Evolutionary conservation across 2,797 vertebrate genomes (phyloP).

Genomic region (Discoglossus pictus): DNA sequence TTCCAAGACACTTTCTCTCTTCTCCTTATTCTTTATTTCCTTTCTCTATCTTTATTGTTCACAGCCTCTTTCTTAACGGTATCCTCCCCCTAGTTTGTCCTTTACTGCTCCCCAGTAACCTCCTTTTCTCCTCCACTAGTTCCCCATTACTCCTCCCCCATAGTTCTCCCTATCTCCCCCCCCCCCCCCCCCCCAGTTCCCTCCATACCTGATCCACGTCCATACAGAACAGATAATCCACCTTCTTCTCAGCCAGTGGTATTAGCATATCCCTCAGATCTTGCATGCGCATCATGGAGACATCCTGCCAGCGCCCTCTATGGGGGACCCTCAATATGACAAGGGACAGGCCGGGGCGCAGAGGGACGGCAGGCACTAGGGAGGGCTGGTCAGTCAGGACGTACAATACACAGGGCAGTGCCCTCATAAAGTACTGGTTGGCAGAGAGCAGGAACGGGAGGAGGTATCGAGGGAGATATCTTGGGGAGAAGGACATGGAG

Average conservation of each 20-base stretch:
- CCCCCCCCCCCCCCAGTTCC: too few species aligned
- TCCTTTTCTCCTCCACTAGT: slow-evolving; percentile 45
- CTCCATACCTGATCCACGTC: slow-evolving; percentile 71
- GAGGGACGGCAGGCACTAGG: not conserved
- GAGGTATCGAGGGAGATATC: slow-evolving; percentile 29
- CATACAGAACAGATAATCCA: slow-evolving; percentile 73
- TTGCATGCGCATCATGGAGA: slow-evolving; percentile 65
- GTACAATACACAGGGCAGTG: not conserved
- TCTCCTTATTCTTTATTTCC: too few species aligned
- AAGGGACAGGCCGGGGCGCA: not conserved
- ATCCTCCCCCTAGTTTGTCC: slow-evolving; percentile 60
- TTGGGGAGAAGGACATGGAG: too few species aligned
- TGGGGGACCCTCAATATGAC: not conserved
- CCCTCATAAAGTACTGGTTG: slow-evolving; percentile 46
- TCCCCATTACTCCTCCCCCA: too few species aligned
- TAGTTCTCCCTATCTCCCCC: too few species aligned
- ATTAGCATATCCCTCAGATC: slow-evolving; percentile 82
- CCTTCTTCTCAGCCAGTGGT: slow-evolving; percentile 90
- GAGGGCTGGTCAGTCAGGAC: not conserved
- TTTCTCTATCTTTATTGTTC: too few species aligned
- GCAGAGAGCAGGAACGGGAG: not conserved
- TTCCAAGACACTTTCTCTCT: too few species aligned
- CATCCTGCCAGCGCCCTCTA: slow-evolving; percentile 29
- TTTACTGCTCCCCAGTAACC: slow-evolving; percentile 76
- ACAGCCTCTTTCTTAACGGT: too few species aligned